Conservation (phyloP, 2,113 vertebrate species). For the Haemorhous mexicanus region DNA sequence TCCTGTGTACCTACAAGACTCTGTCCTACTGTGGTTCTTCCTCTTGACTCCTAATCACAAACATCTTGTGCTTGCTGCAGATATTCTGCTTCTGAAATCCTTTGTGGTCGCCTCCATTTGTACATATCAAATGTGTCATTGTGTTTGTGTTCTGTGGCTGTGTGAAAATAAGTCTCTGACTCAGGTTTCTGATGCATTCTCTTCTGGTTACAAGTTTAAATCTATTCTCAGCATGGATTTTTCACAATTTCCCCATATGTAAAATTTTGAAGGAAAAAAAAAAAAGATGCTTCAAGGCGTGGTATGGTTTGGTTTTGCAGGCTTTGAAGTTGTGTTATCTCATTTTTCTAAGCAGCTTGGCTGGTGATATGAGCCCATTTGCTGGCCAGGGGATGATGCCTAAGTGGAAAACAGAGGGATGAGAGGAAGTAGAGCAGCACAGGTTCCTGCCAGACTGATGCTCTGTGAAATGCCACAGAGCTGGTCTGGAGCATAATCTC, state of each 20-base stretch:
- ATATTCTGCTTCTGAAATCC: background rate
- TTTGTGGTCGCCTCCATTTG: background rate
- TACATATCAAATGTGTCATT: background rate
- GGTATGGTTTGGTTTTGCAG: background rate
- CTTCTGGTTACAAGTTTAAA: background rate
- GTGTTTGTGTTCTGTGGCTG: background rate
- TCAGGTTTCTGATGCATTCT: background rate
- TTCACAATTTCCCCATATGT: background rate
- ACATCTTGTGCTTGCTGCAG: background rate
- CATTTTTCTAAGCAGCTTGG: background rate
- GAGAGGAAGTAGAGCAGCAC: background rate
- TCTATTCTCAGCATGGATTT: background rate
- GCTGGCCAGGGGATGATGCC: background rate
- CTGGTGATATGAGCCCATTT: background rate
- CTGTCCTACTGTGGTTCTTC: background rate
- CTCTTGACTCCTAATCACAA: background rate
- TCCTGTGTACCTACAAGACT: background rate
- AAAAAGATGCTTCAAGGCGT: background rate
- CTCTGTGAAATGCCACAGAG: background rate
- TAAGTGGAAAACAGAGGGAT: background rate
- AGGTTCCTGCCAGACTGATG: background rate
- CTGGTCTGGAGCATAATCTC: background rate
- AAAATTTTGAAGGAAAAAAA: background rate
- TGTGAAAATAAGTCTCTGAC: background rate
- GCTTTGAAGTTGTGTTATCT: background rate